Conservation (phyloP, 2,113 vertebrate genomes). For the Ursus arctos region DNA sequence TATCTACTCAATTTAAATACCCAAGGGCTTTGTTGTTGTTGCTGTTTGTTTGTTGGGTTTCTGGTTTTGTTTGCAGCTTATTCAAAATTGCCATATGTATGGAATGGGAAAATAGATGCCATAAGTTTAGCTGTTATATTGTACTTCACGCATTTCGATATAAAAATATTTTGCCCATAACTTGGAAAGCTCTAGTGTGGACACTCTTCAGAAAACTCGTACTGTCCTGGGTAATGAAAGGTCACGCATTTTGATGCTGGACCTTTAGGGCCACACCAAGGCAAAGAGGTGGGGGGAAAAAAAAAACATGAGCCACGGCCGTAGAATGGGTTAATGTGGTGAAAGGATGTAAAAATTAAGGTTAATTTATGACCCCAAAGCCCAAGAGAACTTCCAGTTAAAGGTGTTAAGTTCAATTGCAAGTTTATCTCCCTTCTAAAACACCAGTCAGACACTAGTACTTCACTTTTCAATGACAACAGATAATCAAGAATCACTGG, state of each 20-base stretch:
- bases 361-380: not conserved
- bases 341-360: conserved; percentile 24
- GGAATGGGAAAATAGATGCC: not conserved
- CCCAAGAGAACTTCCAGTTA: not conserved
- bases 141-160: not conserved
- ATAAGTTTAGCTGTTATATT: not conserved
- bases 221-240: not conserved
- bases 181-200: not conserved
- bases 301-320: not conserved
- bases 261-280: not conserved
- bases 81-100: not conserved
- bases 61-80: not conserved
- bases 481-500: not conserved
- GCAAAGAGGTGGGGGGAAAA: not conserved
- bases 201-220: not conserved
- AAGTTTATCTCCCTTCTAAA: not conserved
- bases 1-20: not conserved
- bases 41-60: not conserved
- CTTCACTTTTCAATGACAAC: not conserved
- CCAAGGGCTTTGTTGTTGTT: not conserved
- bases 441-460: too few relatives aligned
- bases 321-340: not conserved
- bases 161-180: not conserved
- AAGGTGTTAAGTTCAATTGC: not conserved
- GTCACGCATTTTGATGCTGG: not conserved